Evolutionary conservation across 2,888 invertebrate genomes (phyloP), one percentile per base, ranked within the genome.

Genomic region (Pheosia gnoma): DNA sequence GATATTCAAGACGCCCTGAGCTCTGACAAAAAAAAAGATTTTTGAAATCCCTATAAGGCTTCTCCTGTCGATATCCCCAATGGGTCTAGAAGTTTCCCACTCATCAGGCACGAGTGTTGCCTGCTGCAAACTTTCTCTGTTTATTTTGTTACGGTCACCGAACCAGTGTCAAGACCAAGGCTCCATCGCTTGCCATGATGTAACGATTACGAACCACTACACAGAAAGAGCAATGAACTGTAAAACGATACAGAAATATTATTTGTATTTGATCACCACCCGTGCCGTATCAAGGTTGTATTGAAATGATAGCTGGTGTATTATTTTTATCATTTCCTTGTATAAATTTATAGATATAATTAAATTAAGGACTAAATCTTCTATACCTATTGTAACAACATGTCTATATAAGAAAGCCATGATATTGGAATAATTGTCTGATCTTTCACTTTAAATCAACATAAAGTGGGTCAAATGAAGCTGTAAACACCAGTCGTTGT

Each of bases 121-220:
- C 9, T 1, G 47, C 5, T n/a, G 9, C n/a, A 4, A 47, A 47
- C 47, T 47, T 47, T 47, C 47, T 47, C 47, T 47, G 47, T 47
- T 47, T 47, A n/a, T 47, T 47, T 47, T 47, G 47, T 39, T 39
- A 45, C 57, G 36, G 57, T 36, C 57, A 45, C n/a, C 43, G 36
- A 45, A 36, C 57, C 57, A 57, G 57, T 57, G 57, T 57, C 57
- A 57, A 57, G 57, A 43, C 45, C 57, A 57, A 10, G 57, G 57
- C 57, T 25, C 13, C 45, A 4, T 2, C 39, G 54, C 43, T 53
- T n/a, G 55, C 36, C 11, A 25, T 57, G 9, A 57, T 57, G 36
- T 45, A 57, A 57, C 36, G 25, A 45, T 36, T n/a, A 45, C 45
- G 11, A 45, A 13, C 13, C 38, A 5, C 36, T 7, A 39, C 13